Evolutionary conservation across 2,797 vertebrate species (phyloP).

Genomic region (Aselliscus stoliczkanus): DNA sequence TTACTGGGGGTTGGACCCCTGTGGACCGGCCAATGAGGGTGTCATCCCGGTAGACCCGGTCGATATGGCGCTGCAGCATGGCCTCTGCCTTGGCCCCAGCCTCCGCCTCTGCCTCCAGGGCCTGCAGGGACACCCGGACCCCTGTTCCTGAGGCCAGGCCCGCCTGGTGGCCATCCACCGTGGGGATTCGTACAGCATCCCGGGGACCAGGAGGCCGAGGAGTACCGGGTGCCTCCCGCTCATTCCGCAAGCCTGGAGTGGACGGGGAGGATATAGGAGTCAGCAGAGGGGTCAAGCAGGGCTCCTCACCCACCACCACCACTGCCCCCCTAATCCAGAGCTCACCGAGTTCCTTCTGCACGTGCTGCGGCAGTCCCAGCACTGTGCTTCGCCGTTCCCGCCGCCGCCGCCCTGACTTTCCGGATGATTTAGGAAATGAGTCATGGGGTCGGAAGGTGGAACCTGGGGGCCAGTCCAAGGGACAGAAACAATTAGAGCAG

Average conservation of each 20-base stretch:
- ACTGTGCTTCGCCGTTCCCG: conserved; percentile 93
- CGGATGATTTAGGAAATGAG: conserved; percentile 80
- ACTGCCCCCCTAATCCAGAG: neutral
- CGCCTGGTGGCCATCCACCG: conserved; percentile 83
- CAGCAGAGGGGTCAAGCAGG: accelerated
- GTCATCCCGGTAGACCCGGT: conserved; percentile 87
- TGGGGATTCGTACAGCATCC: conserved; percentile 82
- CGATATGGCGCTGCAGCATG: conserved; percentile 85
- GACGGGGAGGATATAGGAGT: neutral
- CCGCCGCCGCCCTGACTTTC: conserved; percentile 83
- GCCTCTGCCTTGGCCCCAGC: conserved; percentile 73
- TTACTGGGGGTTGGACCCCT: conserved; percentile 73
- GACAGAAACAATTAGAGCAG: conserved; percentile 41
- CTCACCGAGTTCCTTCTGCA: conserved; percentile 95
- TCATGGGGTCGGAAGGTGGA: conserved; percentile 86
- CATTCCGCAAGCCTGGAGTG: conserved; percentile 76
- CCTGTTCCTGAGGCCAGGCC: conserved; percentile 76
- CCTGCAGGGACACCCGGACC: conserved; percentile 88
- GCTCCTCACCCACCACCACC: neutral
- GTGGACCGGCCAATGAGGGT: conserved; percentile 81
- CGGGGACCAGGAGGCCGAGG: conserved; percentile 30
- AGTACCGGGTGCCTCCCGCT: conserved; percentile 49
- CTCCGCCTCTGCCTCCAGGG: conserved; percentile 83
- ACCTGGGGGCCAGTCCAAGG: conserved; percentile 68
- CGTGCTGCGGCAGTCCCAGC: conserved; percentile 95